Evolutionary conservation across 1,140 invertebrate species (phyloP), one percentile per base, ranked within the genome.

Genomic region (Radopholus similis): DNA sequence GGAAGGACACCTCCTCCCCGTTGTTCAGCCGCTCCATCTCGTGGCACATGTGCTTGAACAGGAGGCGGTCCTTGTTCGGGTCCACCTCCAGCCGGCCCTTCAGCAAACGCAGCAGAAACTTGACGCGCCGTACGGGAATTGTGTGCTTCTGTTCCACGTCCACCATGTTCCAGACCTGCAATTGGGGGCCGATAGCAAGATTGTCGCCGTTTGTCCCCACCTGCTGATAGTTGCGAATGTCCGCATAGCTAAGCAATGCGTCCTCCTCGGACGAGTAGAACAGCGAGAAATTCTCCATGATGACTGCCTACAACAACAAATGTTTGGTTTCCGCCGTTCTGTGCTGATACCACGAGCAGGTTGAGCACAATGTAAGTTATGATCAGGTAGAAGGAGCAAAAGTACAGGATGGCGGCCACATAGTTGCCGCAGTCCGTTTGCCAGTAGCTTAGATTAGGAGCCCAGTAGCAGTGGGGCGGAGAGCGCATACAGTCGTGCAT

Each of bases 251-350:
- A 5, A 99, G 85, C 49, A 99, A 84, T 21, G 95, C 95, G 84
- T 99, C 96, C 86, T 99, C 96, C 87, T 99, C 96, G 80, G 97
- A 97, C 0, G 95, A 98, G 82, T 99, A 99, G 83, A 99, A 99
- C 67, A 99, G 85, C 0, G 95, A 97, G 86, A 99, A 99, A 86
- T 99, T 98, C 87, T 98, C 95, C 95, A 99, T 98, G 84, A 99
- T 99, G 85, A 98, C 97, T 88, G 95, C 95, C n/a, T n/a, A n/a
- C n/a, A n/a, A n/a, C n/a, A 95, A 84, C 1, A 86, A 72, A 23
- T 70, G 70, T 57, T 8, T 8, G 66, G 32, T 30, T n/a, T n/a
- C n/a, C n/a, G n/a, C n/a, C n/a, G n/a, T n/a, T n/a, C n/a, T n/a
- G n/a, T n/a, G n/a, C n/a, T n/a, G n/a, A n/a, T n/a, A n/a, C n/a